Conservation (phyloP, 2,888 invertebrate species). For the Sesia apiformis region DNA sequence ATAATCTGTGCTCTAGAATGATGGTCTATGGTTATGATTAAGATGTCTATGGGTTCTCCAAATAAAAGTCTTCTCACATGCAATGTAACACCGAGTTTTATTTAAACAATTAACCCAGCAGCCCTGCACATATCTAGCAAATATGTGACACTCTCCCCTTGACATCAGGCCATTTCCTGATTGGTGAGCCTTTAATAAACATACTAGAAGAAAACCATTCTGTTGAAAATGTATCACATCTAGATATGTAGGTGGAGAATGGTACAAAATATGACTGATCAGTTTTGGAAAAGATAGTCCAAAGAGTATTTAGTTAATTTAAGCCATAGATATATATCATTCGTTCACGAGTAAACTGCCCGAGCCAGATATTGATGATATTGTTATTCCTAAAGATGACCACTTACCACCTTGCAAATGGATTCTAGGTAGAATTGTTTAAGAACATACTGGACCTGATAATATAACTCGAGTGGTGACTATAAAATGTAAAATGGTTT, state of each 20-base stretch:
- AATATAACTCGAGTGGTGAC: constrained; percentile 7
- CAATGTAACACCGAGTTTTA: too few relatives aligned
- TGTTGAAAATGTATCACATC: too few relatives aligned
- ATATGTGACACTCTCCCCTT: constrained; percentile 12
- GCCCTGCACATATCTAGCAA: too few relatives aligned
- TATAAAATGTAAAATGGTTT: constrained; percentile 6
- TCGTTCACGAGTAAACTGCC: constrained; percentile 1
- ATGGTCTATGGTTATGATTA: too few relatives aligned
- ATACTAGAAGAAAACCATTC: constrained; percentile 7
- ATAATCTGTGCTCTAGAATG: too few relatives aligned
- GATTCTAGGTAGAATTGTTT: constrained; percentile 8
- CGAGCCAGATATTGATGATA: constrained; percentile 10
- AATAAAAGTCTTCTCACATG: too few relatives aligned
- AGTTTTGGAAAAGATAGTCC: constrained; percentile 16
- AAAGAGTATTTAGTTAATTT: constrained; percentile 12
- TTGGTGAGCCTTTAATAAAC: constrained; percentile 13
- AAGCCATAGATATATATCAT: constrained; percentile 12
- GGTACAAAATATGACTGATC: constrained; percentile 12
- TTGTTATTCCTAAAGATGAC: constrained; percentile 12
- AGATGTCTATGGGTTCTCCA: too few relatives aligned
- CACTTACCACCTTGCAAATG: constrained; percentile 12
- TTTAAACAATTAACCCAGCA: too few relatives aligned
- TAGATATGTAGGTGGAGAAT: constrained; percentile 15
- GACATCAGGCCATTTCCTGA: constrained; percentile 13
- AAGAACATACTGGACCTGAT: constrained; percentile 2